Base-by-base conservation (phyloP, 2,113 vertebrate species). In the Saccopteryx leptura region DNA sequence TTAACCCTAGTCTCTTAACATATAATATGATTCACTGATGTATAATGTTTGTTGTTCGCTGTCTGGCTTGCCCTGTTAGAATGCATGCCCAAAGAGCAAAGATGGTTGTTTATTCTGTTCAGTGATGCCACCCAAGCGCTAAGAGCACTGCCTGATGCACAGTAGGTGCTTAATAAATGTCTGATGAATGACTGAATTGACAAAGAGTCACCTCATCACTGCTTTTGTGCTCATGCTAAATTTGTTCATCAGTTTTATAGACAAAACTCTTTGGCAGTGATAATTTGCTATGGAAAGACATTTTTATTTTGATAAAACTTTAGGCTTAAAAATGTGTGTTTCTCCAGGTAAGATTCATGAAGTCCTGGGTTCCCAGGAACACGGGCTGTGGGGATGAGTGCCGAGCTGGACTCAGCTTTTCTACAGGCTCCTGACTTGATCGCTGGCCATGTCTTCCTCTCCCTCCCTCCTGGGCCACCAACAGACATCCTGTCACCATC, bases 131-230 rank as follows among this genome's bases (percentile, higher is more conserved):
- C 28, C 58, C 21, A 80, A 46, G 60, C 48, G 61, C 28, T 19
- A n/a, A 87, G n/a, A 79, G 33, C 8, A 74, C 26, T 58, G 26
- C n/a, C 14, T 7, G 21, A 24, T 54, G 88, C 52, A 84, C 66
- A 93, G 24, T 69, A 90, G n/a, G 60, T 86, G 12, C n/a, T 78
- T 78, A 80, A 93, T 80, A 83, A 87, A 93, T 71, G 72, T 19
- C n/a, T 15, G 63, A 50, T 58, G 74, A 93, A 74, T 83, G 58
- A 60, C 60, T 39, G 33, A 66, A 48, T 60, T 7, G 13, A 60
- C 74, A 81, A 69, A 11, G 39, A 68, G 3, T 46, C 48, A 52
- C 21, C 21, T 84, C n/a, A 31, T 74, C 21, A 23, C 82, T 65
- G 46, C 18, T 65, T 23, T 61, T 56, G 28, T 74, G 23, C 28